phyloP scores from a whole-genome alignment of 2,888 invertebrate genomes.

The Drosophila borborema region DNA sequence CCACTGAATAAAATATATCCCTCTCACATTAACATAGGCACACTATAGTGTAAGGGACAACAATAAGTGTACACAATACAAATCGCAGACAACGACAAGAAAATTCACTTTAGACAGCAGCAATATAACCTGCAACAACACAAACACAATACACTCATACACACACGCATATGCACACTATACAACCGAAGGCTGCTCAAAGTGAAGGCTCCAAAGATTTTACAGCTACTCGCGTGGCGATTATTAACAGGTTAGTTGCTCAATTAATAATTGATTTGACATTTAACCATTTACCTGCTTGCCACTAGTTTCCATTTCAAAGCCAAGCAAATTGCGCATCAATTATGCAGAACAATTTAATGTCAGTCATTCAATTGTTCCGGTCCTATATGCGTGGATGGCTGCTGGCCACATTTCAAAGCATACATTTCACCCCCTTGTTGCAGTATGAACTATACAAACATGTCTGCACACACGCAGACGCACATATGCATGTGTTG shows the following conservation, averaged over 20 bases:
- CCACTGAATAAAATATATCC: slow-evolving; percentile 16
- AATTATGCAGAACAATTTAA: slow-evolving; percentile 74
- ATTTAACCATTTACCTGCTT: slow-evolving; percentile 16
- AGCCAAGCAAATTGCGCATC: slow-evolving; percentile 47
- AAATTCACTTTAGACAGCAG: slow-evolving; percentile 49
- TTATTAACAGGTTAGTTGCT: slow-evolving; percentile 54
- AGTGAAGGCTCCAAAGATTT: slow-evolving; percentile 17
- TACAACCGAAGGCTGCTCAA: slow-evolving; percentile 2
- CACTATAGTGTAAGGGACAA: slow-evolving; percentile 20
- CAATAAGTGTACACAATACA: slow-evolving; percentile 35
- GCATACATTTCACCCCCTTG: slow-evolving; percentile 30
- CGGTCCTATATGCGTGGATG: slow-evolving; percentile 5
- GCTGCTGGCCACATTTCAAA: slow-evolving; percentile 22
- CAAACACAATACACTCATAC: slow-evolving; percentile 1
- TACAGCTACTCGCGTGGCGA: slow-evolving; percentile 34
- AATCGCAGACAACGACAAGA: slow-evolving; percentile 44
- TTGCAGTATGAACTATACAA: slow-evolving; percentile 17
- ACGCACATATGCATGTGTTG: background rate
- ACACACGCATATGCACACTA: slow-evolving; percentile 8
- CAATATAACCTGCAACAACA: slow-evolving; percentile 9
- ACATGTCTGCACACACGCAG: slow-evolving; percentile 3
- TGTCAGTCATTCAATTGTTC: slow-evolving; percentile 42
- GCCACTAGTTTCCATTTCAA: background rate
- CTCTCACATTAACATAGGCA: slow-evolving; percentile 4
- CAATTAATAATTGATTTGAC: slow-evolving; percentile 39